Percentiles rank a stretch among this genome's conserved stretches.
Evolutionary conservation across 1,140 invertebrate genomes (phyloP).

Genomic region (Drosophila equinoxialis): DNA sequence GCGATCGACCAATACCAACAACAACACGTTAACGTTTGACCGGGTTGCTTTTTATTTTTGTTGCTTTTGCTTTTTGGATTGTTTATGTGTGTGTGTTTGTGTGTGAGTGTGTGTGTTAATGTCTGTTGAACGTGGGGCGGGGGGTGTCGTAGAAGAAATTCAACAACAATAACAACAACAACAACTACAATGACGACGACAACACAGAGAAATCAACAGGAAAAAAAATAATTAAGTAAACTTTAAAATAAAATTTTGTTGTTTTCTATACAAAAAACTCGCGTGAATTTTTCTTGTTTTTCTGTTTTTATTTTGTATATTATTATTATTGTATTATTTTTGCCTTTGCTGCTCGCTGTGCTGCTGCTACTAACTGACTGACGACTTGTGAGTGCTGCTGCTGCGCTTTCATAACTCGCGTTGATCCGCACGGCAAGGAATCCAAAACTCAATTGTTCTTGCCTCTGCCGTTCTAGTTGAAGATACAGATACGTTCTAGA

Average conservation of each 20-base stretch:
- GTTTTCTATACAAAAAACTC: neutral
- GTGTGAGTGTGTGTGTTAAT: too few species aligned
- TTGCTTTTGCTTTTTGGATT: slow-evolving; percentile 4
- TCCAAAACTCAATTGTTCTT: slow-evolving; percentile 82
- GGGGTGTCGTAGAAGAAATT: slow-evolving; percentile 6
- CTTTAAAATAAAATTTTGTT: slow-evolving; percentile 13
- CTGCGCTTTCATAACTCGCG: slow-evolving; percentile 78
- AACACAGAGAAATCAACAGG: slow-evolving; percentile 2
- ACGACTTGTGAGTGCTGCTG: slow-evolving; percentile 51
- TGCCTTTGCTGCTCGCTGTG: slow-evolving; percentile 44
- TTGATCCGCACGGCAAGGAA: slow-evolving; percentile 80
- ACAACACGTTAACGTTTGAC: slow-evolving; percentile 19
- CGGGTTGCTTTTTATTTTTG: neutral
- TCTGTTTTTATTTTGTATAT: neutral
- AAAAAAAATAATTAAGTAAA: slow-evolving; percentile 8
- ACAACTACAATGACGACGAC: too few species aligned
- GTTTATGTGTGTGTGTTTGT: neutral
- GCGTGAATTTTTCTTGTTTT: slow-evolving; percentile 1
- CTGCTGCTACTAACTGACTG: slow-evolving; percentile 28
- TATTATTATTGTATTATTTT: slow-evolving; percentile 6
- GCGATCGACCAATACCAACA: slow-evolving; percentile 14
- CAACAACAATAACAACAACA: neutral
- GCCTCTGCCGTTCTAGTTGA: slow-evolving; percentile 36
- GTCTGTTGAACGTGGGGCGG: neutral
- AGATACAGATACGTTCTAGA: slow-evolving; percentile 67